A percentile compares a stretch with the other conserved stretches of the same genome.
Evolutionary conservation across 2,797 vertebrate species (phyloP).

Genomic region (Fistularia tabacaria): DNA sequence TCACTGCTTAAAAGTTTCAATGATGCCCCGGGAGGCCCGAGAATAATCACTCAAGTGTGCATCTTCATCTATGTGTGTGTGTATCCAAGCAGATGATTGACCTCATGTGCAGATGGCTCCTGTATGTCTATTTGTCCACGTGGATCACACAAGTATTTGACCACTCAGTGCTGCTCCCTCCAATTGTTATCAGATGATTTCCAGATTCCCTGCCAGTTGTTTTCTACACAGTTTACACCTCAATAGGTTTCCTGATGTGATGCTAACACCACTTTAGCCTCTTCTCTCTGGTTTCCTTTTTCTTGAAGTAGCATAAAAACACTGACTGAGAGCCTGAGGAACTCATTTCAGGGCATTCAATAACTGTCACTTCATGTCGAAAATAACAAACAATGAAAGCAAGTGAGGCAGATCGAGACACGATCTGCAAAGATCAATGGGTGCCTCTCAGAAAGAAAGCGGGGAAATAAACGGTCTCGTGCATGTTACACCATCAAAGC

Average conservation of each 20-base stretch:
- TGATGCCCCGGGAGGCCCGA: constrained; percentile 45
- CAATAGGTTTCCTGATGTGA: constrained; percentile 10
- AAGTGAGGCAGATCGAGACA: constrained; percentile 22
- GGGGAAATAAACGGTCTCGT: constrained; percentile 32
- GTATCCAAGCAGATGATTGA: constrained; percentile 41
- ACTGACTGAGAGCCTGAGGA: constrained; percentile 12
- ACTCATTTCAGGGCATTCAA: constrained; percentile 23
- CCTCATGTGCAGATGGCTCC: constrained; percentile 32
- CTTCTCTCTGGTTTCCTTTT: constrained; percentile 14
- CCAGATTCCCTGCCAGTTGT: not conserved
- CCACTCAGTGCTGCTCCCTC: not conserved
- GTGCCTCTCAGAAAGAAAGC: constrained; percentile 26
- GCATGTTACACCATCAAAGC: constrained; percentile 37
- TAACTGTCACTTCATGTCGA: constrained; percentile 26
- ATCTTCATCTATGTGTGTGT: constrained; percentile 44
- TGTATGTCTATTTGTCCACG: constrained; percentile 12
- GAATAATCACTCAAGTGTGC: constrained; percentile 52
- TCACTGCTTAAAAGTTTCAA: constrained; percentile 61
- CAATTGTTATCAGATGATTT: not conserved
- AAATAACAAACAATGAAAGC: constrained; percentile 11
- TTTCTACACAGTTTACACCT: constrained; percentile 7
- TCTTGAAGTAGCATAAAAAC: constrained; percentile 1
- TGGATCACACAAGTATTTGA: not conserved
- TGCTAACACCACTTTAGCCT: constrained; percentile 8
- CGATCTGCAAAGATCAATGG: constrained; percentile 25